phyloP scores from a whole-genome alignment of 2,113 vertebrate species.

The Halichoerus grypus region DNA sequence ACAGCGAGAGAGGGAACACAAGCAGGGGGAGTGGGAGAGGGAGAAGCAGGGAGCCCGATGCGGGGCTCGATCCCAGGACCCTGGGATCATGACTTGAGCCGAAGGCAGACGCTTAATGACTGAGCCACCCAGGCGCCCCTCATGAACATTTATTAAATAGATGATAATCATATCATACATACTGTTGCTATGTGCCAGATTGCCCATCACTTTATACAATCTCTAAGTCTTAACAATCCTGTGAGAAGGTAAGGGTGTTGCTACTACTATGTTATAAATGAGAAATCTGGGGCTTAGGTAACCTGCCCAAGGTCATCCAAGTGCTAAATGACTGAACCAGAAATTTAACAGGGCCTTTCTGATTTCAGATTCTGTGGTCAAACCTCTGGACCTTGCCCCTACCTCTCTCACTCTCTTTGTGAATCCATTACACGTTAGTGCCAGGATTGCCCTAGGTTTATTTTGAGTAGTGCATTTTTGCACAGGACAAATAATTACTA shows the following conservation, averaged over 20 bases:
- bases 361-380: neutral
- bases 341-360: neutral
- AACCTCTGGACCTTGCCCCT: neutral
- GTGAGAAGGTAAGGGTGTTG: neutral
- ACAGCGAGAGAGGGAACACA: too few species aligned
- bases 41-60: too few species aligned
- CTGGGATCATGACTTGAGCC: too few species aligned
- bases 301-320: neutral
- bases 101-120: too few species aligned
- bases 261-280: neutral
- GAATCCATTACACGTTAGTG: neutral
- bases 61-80: too few species aligned
- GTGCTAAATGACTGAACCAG: neutral
- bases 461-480: neutral
- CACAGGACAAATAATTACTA: neutral
- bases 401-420: neutral
- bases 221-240: neutral
- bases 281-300: neutral
- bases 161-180: neutral
- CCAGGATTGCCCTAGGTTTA: too few species aligned
- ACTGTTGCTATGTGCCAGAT: neutral
- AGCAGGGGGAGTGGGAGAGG: too few species aligned
- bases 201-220: neutral
- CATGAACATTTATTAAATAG: neutral
- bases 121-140: too few species aligned